Base-by-base conservation (phyloP, 2,888 invertebrate genomes). In the Lasioglossum malachurum region DNA sequence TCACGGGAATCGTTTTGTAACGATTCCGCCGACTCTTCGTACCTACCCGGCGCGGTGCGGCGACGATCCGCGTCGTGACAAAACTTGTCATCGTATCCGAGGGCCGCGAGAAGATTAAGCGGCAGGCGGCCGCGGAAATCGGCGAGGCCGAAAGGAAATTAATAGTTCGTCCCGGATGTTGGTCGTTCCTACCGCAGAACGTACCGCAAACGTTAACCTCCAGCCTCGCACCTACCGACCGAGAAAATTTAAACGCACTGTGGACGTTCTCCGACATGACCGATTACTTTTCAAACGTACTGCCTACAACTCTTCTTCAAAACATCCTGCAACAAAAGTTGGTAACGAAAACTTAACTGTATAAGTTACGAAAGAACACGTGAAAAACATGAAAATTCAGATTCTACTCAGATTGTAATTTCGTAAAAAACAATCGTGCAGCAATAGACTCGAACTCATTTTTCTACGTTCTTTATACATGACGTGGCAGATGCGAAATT, bases 81-180 rank as follows among this genome's bases (percentile, higher is more conserved):
- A 82, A 86, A 82, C 75, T 41, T 78, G 82, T 78, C 79, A 38
- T 75, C 82, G 87, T 74, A 86, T 83, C 81, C 73, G 80, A 90
- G 87, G 80, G 88, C 38, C 60, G 82, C 85, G 84, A 84, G 89
- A 90, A 89, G 90, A 90, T 90, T 90, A 87, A 82, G 89, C 79
- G 78, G 88, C 81, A 88, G 80, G 82, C 78, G 88, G 82, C 67
- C 84, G 89, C 87, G 92, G 89, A 93, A 93, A 93, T 91, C 92
- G 89, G 88, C 86, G 87, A 89, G 90, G 87, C 92, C 89, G 87
- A 90, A 91, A 91, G 93, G 92, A 93, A 92, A 93, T 93, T 93
- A 93, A 93, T 93, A 93, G 93, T 90, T 93, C 90, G 92, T 93
- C 92, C 92, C 90, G 91, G 90, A 92, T 91, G 90, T 87, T 87